phyloP scores from a whole-genome alignment of 1,140 invertebrate genomes.

The Panonychus citri region DNA sequence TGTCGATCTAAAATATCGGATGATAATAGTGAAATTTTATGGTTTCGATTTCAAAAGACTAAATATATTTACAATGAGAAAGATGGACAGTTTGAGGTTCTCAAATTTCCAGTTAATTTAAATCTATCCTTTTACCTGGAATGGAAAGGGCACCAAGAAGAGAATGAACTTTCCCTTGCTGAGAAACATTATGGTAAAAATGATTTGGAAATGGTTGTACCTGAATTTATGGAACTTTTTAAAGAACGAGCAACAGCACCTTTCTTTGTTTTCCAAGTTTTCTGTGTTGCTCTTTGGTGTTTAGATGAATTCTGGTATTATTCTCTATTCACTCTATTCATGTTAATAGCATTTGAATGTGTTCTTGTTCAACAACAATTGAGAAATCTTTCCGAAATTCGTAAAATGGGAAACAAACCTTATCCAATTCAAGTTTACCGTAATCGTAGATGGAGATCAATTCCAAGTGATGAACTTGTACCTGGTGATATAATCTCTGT shows the following conservation, averaged over 20 bases:
- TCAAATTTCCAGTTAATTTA: conserved; percentile 57
- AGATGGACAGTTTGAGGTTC: conserved; percentile 47
- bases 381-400: conserved; percentile 92
- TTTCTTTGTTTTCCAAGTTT: conserved; percentile 83
- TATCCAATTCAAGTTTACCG: conserved; percentile 77
- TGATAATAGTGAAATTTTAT: conserved; percentile 23
- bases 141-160: conserved; percentile 65
- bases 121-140: conserved; percentile 46
- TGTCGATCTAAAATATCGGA: conserved; percentile 25
- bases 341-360: conserved; percentile 94
- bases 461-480: conserved; percentile 63
- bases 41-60: conserved; percentile 89
- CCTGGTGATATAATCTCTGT: conserved; percentile 94
- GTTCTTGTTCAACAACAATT: conserved; percentile 94
- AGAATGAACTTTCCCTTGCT: conserved; percentile 43
- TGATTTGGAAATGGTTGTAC: conserved; percentile 65
- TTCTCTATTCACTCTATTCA: conserved; percentile 84
- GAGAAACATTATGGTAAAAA: conserved; percentile 68
- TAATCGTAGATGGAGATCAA: conserved; percentile 67
- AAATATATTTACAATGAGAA: conserved; percentile 66
- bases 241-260: conserved; percentile 92
- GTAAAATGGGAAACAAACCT: conserved; percentile 98
- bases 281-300: conserved; percentile 95
- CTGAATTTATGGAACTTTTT: conserved; percentile 87
- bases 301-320: conserved; percentile 96